Percentiles rank a stretch among this genome's conserved stretches.
Conservation (phyloP, 2,797 vertebrate genomes). For the Mormyrus hasselquistii region DNA sequence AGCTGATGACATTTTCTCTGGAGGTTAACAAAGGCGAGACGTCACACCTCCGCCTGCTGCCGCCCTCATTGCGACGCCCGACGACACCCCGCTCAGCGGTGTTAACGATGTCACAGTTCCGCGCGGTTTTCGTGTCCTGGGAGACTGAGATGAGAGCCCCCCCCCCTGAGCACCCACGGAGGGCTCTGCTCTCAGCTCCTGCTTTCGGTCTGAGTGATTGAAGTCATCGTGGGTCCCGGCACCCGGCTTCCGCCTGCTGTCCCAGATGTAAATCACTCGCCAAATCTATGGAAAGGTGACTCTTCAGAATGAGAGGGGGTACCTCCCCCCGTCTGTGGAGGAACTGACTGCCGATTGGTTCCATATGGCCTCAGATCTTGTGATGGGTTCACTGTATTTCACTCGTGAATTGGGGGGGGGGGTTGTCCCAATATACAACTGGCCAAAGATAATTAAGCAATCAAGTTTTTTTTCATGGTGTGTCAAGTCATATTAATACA, state of each 20-base stretch:
- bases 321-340: neutral
- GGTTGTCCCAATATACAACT: neutral
- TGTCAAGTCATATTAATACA: neutral
- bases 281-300: neutral
- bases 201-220: neutral
- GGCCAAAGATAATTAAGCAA: neutral
- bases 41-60: neutral
- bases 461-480: neutral
- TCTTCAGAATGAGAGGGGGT: neutral
- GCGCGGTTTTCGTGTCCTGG: neutral
- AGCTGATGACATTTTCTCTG: neutral
- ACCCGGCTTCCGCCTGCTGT: neutral
- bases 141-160: neutral
- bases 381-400: neutral
- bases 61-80: neutral
- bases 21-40: neutral
- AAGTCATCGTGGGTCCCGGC: neutral
- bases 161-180: neutral
- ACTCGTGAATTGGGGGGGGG: neutral
- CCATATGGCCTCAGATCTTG: neutral
- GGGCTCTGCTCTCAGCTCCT: neutral
- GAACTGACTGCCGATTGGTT: neutral
- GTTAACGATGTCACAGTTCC: neutral
- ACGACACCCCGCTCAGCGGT: neutral
- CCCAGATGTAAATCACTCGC: neutral